These are phyloP conservation scores for Oryzias melastigma DNA, from an alignment of 2,113 vertebrate genomes.

Conservation along the genomic window DNA sequence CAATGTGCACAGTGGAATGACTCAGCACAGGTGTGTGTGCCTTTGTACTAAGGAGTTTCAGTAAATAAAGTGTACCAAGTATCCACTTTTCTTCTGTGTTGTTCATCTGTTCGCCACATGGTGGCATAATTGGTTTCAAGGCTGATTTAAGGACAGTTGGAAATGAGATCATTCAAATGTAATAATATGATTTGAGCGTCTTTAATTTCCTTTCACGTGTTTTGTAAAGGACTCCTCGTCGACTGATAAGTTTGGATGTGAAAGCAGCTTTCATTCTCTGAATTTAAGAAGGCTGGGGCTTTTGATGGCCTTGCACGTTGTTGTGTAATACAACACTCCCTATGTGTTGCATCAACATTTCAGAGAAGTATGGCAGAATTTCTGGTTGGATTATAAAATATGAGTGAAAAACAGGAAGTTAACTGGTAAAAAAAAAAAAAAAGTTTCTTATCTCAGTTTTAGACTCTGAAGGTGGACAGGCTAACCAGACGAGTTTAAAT, in stretches of 20 bases:
- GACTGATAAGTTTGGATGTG: no score
- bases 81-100: not conserved
- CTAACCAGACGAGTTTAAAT: no score
- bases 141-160: not conserved
- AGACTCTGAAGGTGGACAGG: no score
- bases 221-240: no score
- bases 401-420: not conserved
- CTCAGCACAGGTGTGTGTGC: not conserved
- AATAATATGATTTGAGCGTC: no score
- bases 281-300: not conserved
- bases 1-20: slow-evolving; percentile 35
- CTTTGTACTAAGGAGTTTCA: slow-evolving; percentile 28
- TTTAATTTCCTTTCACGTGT: no score
- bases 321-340: slow-evolving; percentile 7
- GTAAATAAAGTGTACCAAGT: slow-evolving; percentile 71
- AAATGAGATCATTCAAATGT: no score
- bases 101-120: slow-evolving; percentile 54
- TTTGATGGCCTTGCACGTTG: not conserved
- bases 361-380: not conserved
- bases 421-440: not conserved
- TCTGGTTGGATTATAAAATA: not conserved
- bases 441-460: not conserved
- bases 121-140: slow-evolving; percentile 48
- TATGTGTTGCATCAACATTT: slow-evolving; percentile 17
- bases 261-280: no score